A percentile compares a stretch with the other conserved stretches of the same genome.
Evolutionary conservation across 2,888 invertebrate genomes (phyloP).

Genomic region (Phalangium opilio): DNA sequence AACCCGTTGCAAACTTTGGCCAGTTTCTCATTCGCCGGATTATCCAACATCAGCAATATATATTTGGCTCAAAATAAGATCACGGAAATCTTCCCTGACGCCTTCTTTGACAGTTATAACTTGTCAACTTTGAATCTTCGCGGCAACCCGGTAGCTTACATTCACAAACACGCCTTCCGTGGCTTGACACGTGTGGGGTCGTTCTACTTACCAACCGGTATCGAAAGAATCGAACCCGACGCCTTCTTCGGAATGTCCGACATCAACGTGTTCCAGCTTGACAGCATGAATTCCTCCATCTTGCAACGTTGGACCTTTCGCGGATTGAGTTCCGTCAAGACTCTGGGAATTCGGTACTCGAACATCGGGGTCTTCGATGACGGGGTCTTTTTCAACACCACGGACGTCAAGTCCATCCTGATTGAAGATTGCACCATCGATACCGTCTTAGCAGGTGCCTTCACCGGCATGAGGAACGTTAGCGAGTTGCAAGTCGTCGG

Average conservation of each 20-base stretch:
- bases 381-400: slow-evolving; percentile 1
- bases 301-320: neutral
- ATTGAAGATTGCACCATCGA: slow-evolving; percentile 5
- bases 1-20: neutral
- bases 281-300: neutral
- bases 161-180: too few relatives aligned
- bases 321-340: neutral
- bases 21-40: neutral
- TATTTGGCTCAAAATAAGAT: too few relatives aligned
- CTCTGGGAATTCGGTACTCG: neutral
- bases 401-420: slow-evolving; percentile 1
- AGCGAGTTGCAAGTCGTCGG: slow-evolving; percentile 2
- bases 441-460: slow-evolving; percentile 3
- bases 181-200: neutral
- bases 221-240: neutral
- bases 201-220: neutral
- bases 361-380: neutral
- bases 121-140: too few relatives aligned
- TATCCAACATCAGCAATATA: neutral
- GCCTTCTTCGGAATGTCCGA: neutral
- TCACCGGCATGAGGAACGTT: slow-evolving; percentile 5
- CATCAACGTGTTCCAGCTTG: neutral
- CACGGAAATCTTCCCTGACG: too few relatives aligned
- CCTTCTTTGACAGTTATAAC: too few relatives aligned
- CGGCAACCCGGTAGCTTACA: too few relatives aligned